These are phyloP conservation scores for Seriola aureovittata DNA, from an alignment of 2,113 vertebrate genomes.

Conservation along the genomic window DNA sequence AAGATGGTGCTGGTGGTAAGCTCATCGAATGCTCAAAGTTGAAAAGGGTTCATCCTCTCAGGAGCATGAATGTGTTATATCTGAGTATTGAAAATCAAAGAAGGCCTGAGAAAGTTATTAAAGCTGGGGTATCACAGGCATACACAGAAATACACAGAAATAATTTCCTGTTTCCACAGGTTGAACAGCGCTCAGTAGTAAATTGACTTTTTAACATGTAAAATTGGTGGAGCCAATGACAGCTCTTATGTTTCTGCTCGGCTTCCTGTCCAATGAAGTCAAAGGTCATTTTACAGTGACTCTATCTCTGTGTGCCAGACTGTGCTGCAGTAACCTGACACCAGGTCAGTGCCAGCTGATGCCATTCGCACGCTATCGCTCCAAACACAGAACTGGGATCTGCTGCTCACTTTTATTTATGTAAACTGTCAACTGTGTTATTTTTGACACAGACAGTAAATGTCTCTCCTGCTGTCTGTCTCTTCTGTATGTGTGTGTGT, in stretches of 20 bases:
- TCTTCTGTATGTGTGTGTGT: neutral
- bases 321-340: constrained; percentile 5
- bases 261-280: neutral
- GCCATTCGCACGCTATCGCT: neutral
- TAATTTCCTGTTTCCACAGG: neutral
- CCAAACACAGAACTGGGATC: neutral
- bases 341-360: constrained; percentile 23
- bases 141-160: too few species aligned
- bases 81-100: too few species aligned
- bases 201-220: neutral
- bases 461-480: neutral
- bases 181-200: neutral
- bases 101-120: too few species aligned
- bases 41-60: too few species aligned
- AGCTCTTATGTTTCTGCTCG: neutral
- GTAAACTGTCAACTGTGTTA: constrained; percentile 26
- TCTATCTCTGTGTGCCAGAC: neutral
- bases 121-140: too few species aligned
- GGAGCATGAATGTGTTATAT: too few species aligned
- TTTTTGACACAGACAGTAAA: neutral
- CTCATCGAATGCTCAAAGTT: too few species aligned
- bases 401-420: constrained; percentile 22
- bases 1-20: too few species aligned
- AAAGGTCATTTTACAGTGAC: neutral
- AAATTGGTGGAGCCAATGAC: neutral